Percentiles rank a stretch among this genome's conserved stretches.
Conservation (phyloP, 2,113 vertebrate genomes). For the Silurus meridionalis region DNA sequence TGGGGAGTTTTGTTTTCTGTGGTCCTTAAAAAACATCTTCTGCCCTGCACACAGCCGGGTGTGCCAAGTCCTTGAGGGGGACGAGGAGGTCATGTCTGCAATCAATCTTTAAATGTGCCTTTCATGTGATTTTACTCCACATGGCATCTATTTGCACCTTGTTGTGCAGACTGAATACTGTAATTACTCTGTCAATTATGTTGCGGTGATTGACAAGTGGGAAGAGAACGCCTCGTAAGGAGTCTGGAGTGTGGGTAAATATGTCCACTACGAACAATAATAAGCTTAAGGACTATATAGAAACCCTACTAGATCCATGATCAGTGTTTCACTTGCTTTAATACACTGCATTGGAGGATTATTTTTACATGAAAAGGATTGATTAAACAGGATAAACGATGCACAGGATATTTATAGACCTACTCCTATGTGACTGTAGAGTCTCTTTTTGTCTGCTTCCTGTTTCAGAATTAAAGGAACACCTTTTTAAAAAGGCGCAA, state of each 20-base stretch:
- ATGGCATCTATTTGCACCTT: not conserved
- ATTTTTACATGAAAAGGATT: constrained; percentile 13
- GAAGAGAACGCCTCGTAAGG: not conserved
- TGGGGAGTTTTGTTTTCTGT: not conserved
- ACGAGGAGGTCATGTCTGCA: not conserved
- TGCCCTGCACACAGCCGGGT: not conserved
- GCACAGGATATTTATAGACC: not conserved
- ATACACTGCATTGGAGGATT: not conserved
- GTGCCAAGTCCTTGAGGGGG: not conserved
- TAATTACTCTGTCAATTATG: not conserved
- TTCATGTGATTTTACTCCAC: not conserved
- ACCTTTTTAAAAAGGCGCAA: not conserved
- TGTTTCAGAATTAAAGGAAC: not conserved
- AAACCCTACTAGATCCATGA: not conserved
- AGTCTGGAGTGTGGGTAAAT: not conserved
- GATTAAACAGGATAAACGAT: constrained; percentile 5
- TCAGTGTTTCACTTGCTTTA: not conserved
- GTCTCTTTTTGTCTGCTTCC: not conserved
- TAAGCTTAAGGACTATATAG: not conserved
- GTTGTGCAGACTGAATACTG: not conserved
- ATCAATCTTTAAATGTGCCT: constrained; percentile 7
- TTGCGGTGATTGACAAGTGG: not conserved
- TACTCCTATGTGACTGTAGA: not conserved
- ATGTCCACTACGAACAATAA: not conserved
- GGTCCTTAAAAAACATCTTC: not conserved